Percentiles rank a stretch among this genome's conserved stretches.
phyloP scores from a whole-genome alignment of 2,113 vertebrate genomes.

The Ceyx cyanopectus region DNA sequence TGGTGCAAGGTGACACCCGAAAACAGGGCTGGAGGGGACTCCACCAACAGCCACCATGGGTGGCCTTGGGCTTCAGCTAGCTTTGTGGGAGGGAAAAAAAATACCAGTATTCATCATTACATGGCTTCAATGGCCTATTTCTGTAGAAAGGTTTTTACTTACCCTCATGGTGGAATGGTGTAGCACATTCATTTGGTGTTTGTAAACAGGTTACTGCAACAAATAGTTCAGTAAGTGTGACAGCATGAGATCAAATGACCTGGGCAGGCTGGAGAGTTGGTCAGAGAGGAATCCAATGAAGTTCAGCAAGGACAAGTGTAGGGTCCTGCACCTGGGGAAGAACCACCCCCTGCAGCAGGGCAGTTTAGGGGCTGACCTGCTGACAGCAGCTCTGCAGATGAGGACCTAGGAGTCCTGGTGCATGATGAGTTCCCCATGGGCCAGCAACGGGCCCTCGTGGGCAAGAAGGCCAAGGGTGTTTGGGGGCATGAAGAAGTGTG shows the following conservation, averaged over 20 bases:
- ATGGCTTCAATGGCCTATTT: not conserved
- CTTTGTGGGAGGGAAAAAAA: not conserved
- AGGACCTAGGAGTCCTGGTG: no score
- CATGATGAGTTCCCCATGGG: no score
- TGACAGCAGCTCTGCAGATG: no score
- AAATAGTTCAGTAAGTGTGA: not conserved
- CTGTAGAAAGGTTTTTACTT: rapidly evolving
- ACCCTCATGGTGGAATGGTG: not conserved
- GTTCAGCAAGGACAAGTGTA: not conserved
- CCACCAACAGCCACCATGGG: not conserved
- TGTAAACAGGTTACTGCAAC: not conserved
- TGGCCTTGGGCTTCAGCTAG: not conserved
- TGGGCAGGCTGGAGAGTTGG: not conserved
- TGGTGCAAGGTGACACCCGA: not conserved
- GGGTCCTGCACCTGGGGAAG: no score
- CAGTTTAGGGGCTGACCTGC: no score
- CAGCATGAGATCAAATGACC: not conserved
- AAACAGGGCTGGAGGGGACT: not conserved
- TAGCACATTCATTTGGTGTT: not conserved
- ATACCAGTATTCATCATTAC: not conserved
- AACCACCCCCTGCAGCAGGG: no score
- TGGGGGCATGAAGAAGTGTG: no score
- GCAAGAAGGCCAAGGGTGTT: no score
- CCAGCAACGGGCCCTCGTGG: no score
- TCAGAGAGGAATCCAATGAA: not conserved